phyloP scores from a whole-genome alignment of 2,113 vertebrate species.

The Rhabdornis inornatus region DNA sequence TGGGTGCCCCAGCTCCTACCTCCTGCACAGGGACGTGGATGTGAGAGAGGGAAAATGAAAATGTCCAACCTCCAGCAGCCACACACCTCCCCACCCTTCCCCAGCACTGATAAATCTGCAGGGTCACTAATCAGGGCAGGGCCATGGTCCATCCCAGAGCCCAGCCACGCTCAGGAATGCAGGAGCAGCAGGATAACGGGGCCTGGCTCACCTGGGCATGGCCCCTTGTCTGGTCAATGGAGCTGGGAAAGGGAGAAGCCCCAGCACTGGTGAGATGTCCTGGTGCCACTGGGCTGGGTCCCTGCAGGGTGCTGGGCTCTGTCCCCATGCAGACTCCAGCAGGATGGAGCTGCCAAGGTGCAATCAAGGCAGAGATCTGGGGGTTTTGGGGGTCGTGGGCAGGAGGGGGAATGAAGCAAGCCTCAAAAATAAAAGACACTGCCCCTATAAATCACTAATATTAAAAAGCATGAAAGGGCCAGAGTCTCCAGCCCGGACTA shows the following conservation, averaged over 20 bases:
- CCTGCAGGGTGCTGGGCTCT: not conserved
- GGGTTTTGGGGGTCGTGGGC: not conserved
- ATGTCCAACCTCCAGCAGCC: fast-evolving
- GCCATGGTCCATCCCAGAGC: not conserved
- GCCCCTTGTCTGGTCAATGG: not conserved
- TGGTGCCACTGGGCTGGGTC: not conserved
- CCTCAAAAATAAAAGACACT: not conserved
- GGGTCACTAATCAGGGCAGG: not conserved
- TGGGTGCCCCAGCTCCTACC: not conserved
- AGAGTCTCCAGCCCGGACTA: not conserved
- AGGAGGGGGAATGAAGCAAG: not conserved
- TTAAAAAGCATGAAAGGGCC: not conserved
- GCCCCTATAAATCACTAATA: not conserved
- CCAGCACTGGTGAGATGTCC: not conserved
- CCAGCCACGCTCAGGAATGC: not conserved
- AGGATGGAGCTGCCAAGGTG: not conserved
- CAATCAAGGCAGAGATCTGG: not conserved
- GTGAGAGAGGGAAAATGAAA: not conserved
- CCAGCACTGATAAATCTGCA: not conserved
- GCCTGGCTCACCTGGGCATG: not conserved
- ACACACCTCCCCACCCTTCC: not conserved
- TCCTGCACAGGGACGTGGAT: fast-evolving
- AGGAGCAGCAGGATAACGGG: not conserved
- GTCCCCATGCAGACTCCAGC: fast-evolving
- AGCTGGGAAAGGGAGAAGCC: not conserved